Evolutionary conservation across 2,888 invertebrate genomes (phyloP), one percentile per base, ranked within the genome.

Genomic region (Venusia cambrica): DNA sequence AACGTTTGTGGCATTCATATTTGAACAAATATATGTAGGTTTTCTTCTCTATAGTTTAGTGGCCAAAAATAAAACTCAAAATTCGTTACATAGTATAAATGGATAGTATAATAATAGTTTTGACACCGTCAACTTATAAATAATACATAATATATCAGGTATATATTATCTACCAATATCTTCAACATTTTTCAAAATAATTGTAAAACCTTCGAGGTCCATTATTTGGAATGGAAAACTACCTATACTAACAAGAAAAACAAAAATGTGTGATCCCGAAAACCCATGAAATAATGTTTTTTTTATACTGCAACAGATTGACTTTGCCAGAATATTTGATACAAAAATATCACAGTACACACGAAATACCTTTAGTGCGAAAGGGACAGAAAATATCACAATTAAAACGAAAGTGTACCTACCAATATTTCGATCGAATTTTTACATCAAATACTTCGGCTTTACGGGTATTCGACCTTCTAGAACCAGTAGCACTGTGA

Each of bases 81-180:
- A 5, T 39, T 53, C 29, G 24, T 18, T 22, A 30, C 25, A 60
- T 61, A 60, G 65, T 77, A 78, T 70, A 80, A 83, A 84, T 78
- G 76, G 78, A 76, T 73, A 47, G 72, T 83, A 80, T 79, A 74
- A 72, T 79, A 75, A 78, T n/a, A n/a, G n/a, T 73, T 74, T 83
- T 79, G 81, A 85, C 83, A 83, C 76, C 57, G 83, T 81, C 84
- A 84, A 81, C 70, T 78, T 77, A 76, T 68, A 76, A 62, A 62
- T 65, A 64, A 52, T 58, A 61, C 53, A 61, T 53, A 53, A 33
- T 39, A 62, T 58, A 53, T 51, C 58, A 62, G 57, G 47, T 65
- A 70, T n/a, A n/a, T n/a, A n/a, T n/a, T n/a, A n/a, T 65, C 62
- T 77, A 78, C 70, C 70, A 67, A 75, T 59, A 50, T 67, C 52